phyloP scores from a whole-genome alignment of 2,113 vertebrate genomes.

The Bubo blakistoni region DNA sequence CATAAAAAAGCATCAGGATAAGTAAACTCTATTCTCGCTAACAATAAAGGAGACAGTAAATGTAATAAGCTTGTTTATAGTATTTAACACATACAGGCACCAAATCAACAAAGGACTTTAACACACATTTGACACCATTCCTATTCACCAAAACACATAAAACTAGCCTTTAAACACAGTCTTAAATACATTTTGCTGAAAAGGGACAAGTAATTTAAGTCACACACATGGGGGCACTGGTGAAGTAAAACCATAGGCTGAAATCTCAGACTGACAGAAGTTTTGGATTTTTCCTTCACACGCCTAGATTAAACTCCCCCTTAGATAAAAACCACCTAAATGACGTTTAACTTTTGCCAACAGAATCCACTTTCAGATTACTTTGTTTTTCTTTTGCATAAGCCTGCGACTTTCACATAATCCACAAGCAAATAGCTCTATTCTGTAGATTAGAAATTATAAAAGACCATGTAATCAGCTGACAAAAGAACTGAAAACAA shows the following conservation, averaged over 20 bases:
- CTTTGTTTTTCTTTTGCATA: conserved; percentile 77
- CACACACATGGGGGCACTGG: accelerated
- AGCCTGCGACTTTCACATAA: conserved; percentile 81
- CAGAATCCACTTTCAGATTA: conserved; percentile 60
- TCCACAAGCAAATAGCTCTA: conserved; percentile 80
- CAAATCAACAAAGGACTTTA: background rate
- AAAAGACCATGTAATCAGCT: conserved; percentile 87
- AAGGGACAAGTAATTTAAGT: background rate
- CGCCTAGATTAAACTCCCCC: background rate
- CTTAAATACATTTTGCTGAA: background rate
- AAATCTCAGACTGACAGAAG: background rate
- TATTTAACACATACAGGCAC: background rate
- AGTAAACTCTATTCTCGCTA: background rate
- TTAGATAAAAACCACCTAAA: conserved; percentile 11
- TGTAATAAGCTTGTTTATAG: background rate
- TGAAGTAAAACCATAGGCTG: background rate
- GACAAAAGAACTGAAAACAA: conserved; percentile 84
- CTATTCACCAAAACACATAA: background rate
- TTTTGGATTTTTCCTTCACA: background rate
- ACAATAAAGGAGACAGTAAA: background rate
- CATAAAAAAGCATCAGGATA: background rate
- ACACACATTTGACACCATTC: background rate
- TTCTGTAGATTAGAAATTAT: conserved; percentile 79
- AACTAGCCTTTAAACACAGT: background rate
- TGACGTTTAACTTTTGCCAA: conserved; percentile 52